Conservation (phyloP, 2,888 invertebrate genomes). For the Lasioglossum vierecki region DNA sequence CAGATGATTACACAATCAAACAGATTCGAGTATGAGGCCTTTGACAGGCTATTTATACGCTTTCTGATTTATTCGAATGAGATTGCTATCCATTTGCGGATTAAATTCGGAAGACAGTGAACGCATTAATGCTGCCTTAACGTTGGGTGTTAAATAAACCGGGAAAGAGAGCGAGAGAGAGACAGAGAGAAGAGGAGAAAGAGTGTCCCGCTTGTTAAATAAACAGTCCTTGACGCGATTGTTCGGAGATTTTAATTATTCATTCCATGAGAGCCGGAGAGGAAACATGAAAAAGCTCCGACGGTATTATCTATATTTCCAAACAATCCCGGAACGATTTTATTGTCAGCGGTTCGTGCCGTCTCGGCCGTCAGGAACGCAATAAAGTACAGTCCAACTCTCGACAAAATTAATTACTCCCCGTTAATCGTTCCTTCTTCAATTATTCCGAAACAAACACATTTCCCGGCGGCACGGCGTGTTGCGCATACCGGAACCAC, state of each 20-base stretch:
- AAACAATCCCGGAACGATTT: conserved; percentile 10
- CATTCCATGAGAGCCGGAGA: neutral
- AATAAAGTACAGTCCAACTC: conserved; percentile 26
- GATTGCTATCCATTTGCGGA: neutral
- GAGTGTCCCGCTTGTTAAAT: neutral
- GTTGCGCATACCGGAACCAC: conserved; percentile 19
- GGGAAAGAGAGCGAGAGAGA: neutral
- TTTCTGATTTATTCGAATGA: neutral
- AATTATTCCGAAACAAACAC: conserved; percentile 28
- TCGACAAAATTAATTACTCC: conserved; percentile 28
- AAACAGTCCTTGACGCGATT: neutral
- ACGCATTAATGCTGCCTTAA: neutral
- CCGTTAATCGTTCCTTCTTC: conserved; percentile 36
- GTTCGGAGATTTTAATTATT: neutral
- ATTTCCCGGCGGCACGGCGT: neutral
- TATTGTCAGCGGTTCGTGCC: conserved; percentile 7
- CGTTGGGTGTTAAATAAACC: neutral
- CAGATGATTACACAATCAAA: neutral
- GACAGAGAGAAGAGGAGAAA: too few species aligned
- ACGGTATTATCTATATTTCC: neutral
- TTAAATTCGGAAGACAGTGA: neutral
- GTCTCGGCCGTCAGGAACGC: conserved; percentile 8
- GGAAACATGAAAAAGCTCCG: neutral
- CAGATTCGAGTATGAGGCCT: neutral
- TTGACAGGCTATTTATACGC: neutral